These are phyloP conservation scores for Helicoverpa armigera DNA, from an alignment of 1,140 invertebrate species.

Conservation along the genomic window DNA sequence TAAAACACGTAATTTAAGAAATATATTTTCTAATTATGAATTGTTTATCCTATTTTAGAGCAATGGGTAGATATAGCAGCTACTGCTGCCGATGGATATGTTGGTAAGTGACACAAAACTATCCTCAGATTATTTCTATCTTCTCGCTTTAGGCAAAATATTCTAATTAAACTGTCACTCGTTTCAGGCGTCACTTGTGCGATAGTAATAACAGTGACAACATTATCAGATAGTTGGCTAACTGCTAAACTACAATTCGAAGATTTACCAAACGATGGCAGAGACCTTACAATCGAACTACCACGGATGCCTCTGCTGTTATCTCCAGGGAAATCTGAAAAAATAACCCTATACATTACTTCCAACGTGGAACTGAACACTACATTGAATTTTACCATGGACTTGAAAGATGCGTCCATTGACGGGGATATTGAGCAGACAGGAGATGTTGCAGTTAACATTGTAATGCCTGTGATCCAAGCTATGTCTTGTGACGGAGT, in stretches of 20 bases:
- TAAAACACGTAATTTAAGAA: too few species aligned
- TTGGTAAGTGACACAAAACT: conserved; percentile 69
- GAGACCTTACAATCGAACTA: conserved; percentile 72
- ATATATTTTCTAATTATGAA: neutral
- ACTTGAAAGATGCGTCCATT: conserved; percentile 74
- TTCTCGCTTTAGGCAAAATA: neutral
- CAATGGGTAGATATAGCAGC: conserved; percentile 75
- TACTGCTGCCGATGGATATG: conserved; percentile 68
- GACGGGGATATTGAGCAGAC: conserved; percentile 70
- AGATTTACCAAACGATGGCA: conserved; percentile 57
- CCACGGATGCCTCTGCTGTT: conserved; percentile 74
- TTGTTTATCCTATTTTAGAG: conserved; percentile 64
- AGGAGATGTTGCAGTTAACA: conserved; percentile 65
- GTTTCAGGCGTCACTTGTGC: conserved; percentile 71
- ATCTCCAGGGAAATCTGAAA: conserved; percentile 76
- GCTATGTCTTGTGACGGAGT: conserved; percentile 76
- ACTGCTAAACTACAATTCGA: conserved; percentile 75
- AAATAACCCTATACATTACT: conserved; percentile 73
- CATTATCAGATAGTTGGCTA: conserved; percentile 75
- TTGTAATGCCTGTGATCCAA: conserved; percentile 77
- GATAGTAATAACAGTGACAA: conserved; percentile 68
- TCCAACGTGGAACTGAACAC: conserved; percentile 71
- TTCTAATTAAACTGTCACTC: neutral
- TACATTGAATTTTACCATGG: conserved; percentile 68
- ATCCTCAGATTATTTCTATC: neutral